Base-by-base conservation (phyloP, 2,888 invertebrate genomes). In the Ernsta delagoae region DNA sequence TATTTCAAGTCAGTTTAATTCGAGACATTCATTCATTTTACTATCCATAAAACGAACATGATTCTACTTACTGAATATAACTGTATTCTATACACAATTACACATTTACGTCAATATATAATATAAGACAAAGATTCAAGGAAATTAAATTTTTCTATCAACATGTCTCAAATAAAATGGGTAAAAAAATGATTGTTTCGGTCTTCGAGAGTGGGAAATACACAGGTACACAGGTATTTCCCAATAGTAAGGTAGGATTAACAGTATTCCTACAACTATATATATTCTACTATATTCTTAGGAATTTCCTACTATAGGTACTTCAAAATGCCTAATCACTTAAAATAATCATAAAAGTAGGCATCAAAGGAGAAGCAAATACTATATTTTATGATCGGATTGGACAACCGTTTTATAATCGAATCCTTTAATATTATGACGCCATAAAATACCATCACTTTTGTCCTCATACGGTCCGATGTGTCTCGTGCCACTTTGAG, bases 401-500 rank as follows among this genome's bases (percentile, higher is more conserved):
- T 9, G 9, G 24, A 53, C 53, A 53, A 8, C 24, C 53, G 16
- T 31, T 53, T 53, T 9, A 50, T 24, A 24, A 53, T 53, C 24
- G 9, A 9, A 31, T 9, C 24, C 53, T 53, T 1, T 9, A 31
- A 54, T 31, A 61, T 57, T 56, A 57, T 61, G 48, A 54, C 34
- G 12, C 48, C 48, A 62, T 68, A 59, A 68, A 62, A 68, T 34
- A 62, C 11, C 48, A 59, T 57, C 62, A 41, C 57, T 62, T 68
- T 57, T 62, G 4, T 57, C 50, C 62, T 57, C 53, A 70, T 64
- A 64, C 59, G 53, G 59, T 16, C 34, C 5, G n/a, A 39, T 39
- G 41, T 48, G 16, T 56, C 31, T 63, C 64, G 66, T 62, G 67
- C 67, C 66, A 68, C 61, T 67, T 70, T 59, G 53, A 66, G 50